These are phyloP conservation scores for Platycheirus rosarum DNA, from an alignment of 2,888 invertebrate genomes.

Conservation along the genomic window DNA sequence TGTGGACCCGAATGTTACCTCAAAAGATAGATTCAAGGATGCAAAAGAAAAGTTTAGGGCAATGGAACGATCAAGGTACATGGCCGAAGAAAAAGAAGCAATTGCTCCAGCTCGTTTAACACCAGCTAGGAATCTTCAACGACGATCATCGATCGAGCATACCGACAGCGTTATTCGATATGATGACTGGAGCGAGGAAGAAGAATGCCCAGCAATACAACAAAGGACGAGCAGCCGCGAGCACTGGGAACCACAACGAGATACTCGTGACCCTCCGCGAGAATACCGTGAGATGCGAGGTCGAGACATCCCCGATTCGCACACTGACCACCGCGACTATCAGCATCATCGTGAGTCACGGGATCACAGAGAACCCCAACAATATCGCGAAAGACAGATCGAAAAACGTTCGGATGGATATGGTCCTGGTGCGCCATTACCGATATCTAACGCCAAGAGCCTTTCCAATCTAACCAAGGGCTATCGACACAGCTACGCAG, in stretches of 20 bases:
- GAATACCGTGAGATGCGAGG: slow-evolving; percentile 63
- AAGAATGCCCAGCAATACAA: slow-evolving; percentile 74
- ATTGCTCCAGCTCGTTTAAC: slow-evolving; percentile 32
- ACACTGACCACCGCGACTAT: slow-evolving; percentile 50
- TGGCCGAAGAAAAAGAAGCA: slow-evolving; percentile 83
- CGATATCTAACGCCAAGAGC: slow-evolving; percentile 78
- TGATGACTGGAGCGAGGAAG: slow-evolving; percentile 82
- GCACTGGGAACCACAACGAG: slow-evolving; percentile 73
- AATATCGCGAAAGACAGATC: slow-evolving; percentile 72
- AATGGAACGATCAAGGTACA: slow-evolving; percentile 86
- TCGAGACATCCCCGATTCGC: slow-evolving; percentile 57
- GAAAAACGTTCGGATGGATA: slow-evolving; percentile 58
- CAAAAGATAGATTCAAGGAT: slow-evolving; percentile 91
- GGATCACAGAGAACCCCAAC: slow-evolving; percentile 76
- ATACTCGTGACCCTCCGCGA: slow-evolving; percentile 54
- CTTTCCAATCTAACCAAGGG: slow-evolving; percentile 81
- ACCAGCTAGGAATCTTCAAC: slow-evolving; percentile 76
- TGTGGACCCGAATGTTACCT: slow-evolving; percentile 83
- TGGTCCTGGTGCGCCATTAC: slow-evolving; percentile 58
- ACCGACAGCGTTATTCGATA: slow-evolving; percentile 75
- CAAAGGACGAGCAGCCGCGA: slow-evolving; percentile 77
- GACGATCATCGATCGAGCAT: slow-evolving; percentile 77
- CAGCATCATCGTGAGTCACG: slow-evolving; percentile 74
- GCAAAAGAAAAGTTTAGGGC: slow-evolving; percentile 93
- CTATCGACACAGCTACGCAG: slow-evolving; percentile 82